phyloP scores from a whole-genome alignment of 2,888 invertebrate species.

The Geotrupes spiniger region DNA sequence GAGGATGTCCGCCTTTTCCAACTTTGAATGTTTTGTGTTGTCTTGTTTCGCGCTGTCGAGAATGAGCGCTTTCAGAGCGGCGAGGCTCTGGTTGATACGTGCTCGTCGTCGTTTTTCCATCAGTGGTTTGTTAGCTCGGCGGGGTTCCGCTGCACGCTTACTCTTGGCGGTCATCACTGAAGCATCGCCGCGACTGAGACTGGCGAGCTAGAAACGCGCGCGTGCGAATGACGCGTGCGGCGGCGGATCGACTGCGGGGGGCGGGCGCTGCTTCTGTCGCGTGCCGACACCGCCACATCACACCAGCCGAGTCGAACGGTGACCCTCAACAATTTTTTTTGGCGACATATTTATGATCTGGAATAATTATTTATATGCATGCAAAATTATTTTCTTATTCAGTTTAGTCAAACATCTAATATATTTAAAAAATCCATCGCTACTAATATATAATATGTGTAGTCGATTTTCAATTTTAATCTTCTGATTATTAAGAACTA shows the following conservation, averaged over 20 bases:
- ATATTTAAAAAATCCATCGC: no score
- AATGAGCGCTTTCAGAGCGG: slow-evolving; percentile 69
- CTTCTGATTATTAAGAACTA: no score
- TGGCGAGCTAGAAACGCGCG: slow-evolving; percentile 24
- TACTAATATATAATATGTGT: no score
- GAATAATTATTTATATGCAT: neutral
- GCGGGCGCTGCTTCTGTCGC: slow-evolving; percentile 47
- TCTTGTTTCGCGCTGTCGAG: slow-evolving; percentile 67
- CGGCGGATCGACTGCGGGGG: slow-evolving; percentile 30
- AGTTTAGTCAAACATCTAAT: no score
- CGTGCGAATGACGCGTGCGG: slow-evolving; percentile 41
- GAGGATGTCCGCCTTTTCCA: slow-evolving; percentile 82
- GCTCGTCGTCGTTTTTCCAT: slow-evolving; percentile 75
- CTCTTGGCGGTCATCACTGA: slow-evolving; percentile 46
- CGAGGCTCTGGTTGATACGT: slow-evolving; percentile 71
- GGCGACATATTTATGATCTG: neutral
- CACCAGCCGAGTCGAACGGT: slow-evolving; percentile 41
- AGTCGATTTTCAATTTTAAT: no score
- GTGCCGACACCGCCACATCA: slow-evolving; percentile 53
- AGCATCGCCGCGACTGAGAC: slow-evolving; percentile 22
- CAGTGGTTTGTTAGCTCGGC: slow-evolving; percentile 73
- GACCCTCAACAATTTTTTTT: slow-evolving; percentile 19
- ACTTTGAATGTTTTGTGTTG: slow-evolving; percentile 74
- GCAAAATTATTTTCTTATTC: no score
- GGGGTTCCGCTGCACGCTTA: slow-evolving; percentile 43